Conservation (phyloP, 2,888 invertebrate species). For the Nephrotoma guestfalica region DNA sequence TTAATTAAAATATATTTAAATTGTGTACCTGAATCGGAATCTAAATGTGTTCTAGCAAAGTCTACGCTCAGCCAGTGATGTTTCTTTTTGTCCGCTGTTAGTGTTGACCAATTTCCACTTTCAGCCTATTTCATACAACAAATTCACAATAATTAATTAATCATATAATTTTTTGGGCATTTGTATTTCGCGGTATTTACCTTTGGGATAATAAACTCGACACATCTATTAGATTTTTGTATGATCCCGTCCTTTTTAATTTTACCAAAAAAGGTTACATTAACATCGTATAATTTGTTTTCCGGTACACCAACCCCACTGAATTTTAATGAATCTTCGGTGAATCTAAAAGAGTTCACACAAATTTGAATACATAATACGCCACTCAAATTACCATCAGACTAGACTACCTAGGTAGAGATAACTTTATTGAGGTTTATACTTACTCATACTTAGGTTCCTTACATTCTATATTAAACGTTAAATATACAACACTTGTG, state of each 20-base stretch:
- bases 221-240: conserved; percentile 54
- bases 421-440: conserved; percentile 15
- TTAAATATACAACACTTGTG: conserved; percentile 65
- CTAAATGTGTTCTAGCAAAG: conserved; percentile 54
- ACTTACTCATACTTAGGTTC: conserved; percentile 63
- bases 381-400: neutral
- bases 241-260: conserved; percentile 67
- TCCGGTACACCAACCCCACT: conserved; percentile 75
- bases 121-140: conserved; percentile 31
- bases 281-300: conserved; percentile 74
- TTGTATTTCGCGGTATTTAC: conserved; percentile 14
- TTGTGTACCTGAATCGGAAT: neutral
- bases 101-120: conserved; percentile 72
- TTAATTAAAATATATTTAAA: neutral
- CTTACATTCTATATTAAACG: conserved; percentile 82
- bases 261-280: conserved; percentile 67
- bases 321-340: conserved; percentile 60
- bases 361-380: neutral
- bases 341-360: conserved; percentile 37
- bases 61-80: conserved; percentile 94
- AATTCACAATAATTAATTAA: neutral
- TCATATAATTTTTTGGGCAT: conserved; percentile 8
- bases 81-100: conserved; percentile 78
- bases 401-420: neutral
- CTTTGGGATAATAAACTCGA: conserved; percentile 60